Evolutionary conservation across 1,140 invertebrate species (phyloP).

Genomic region (Chlorops oryzae): DNA sequence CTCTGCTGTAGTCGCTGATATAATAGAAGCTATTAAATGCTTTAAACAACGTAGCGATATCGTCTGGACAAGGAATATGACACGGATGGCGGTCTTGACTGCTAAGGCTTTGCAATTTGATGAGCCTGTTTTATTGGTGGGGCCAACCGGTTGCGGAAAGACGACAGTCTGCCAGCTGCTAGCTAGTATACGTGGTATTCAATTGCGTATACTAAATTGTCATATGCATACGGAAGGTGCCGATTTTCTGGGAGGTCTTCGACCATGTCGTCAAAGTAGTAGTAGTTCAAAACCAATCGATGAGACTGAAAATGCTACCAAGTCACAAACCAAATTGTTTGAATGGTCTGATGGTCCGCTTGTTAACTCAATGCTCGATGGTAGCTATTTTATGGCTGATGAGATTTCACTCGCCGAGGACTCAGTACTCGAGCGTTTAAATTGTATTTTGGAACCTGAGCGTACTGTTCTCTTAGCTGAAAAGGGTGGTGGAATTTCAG

Average conservation of each 20-base stretch:
- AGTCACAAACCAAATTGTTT: conserved; percentile 62
- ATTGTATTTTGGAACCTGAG: conserved; percentile 94
- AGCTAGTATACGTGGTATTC: conserved; percentile 59
- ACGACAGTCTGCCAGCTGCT: conserved; percentile 93
- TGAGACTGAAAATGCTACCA: not conserved
- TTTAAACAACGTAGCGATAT: conserved; percentile 67
- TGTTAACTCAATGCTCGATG: conserved; percentile 82
- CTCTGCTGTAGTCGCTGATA: conserved; percentile 68
- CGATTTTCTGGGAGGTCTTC: conserved; percentile 92
- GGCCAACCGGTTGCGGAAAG: conserved; percentile 98
- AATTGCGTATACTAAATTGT: conserved; percentile 84
- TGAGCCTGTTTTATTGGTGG: conserved; percentile 93
- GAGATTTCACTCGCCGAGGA: conserved; percentile 99
- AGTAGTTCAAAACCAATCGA: conserved; percentile 46
- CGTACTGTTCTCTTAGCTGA: conserved; percentile 85
- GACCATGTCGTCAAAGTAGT: conserved; percentile 73
- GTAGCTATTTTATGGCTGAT: conserved; percentile 88
- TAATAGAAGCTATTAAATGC: conserved; percentile 62
- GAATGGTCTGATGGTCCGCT: conserved; percentile 98
- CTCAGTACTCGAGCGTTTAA: conserved; percentile 94
- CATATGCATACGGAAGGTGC: conserved; percentile 98
- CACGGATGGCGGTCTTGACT: conserved; percentile 85
- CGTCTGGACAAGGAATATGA: conserved; percentile 91
- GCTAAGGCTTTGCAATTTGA: conserved; percentile 83
- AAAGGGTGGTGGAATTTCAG: conserved; percentile 58